Evolutionary conservation across 2,113 vertebrate species (phyloP), one percentile per base, ranked within the genome.

Genomic region (Geococcyx californianus): DNA sequence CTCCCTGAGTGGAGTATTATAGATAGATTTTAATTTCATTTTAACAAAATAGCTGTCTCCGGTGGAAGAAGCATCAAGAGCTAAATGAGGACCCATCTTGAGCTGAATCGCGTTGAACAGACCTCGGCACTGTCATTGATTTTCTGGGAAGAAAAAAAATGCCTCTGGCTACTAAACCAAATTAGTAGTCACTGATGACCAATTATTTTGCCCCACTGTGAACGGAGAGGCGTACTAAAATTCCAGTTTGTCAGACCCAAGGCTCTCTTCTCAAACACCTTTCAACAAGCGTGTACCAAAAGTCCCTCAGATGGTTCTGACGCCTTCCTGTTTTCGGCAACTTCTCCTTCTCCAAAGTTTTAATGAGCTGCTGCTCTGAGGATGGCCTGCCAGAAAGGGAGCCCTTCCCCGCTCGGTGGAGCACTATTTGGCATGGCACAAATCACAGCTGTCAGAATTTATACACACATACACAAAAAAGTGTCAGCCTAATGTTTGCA

Each of bases 151-250:
- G 98, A 98, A 98, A 98, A 98, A 98, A 97, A 97, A 45, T 3
- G 98, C 98, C 98, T 98, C 98, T 97, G 98, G 98, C 98, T 98
- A 98, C 98, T 98, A 98, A 98, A 97, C 97, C 97, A 98, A 98
- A 98, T 98, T 98, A 98, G 98, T 97, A 98, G 97, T 98, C 98
- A 98, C 98, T 98, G 98, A 98, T 98, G 98, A 98, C 98, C 98
- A 98, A 98, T 98, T 98, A 98, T 98, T 98, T 98, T 92, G 97
- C 98, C 97, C 98, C 97, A 90, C 98, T 97, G 97, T 95, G 98
- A 98, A 97, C 58, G 95, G 97, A 92, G 84, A 97, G 97, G 95
- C 85, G 97, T 77, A 97, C 98, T 98, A 96, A 98, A 97, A 97
- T 98, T 97, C 97, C 97, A 52, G 98, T 98, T 98, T 98, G 98